These are phyloP conservation scores for Diachrysia chrysitis DNA, from an alignment of 2,888 invertebrate genomes.

Conservation along the genomic window DNA sequence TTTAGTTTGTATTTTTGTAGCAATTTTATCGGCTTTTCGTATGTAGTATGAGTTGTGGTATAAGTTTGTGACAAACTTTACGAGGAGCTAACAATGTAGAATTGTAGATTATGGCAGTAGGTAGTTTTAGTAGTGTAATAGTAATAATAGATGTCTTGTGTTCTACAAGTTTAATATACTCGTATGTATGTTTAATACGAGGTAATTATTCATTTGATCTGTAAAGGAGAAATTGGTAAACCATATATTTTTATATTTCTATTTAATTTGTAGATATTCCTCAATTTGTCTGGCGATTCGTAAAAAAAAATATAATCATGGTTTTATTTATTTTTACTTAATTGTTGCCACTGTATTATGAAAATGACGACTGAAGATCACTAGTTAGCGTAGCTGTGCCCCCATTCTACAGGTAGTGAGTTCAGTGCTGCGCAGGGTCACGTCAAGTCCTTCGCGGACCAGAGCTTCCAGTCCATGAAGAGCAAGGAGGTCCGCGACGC, in stretches of 20 bases:
- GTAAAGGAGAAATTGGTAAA: neutral
- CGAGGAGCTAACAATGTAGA: too few relatives aligned
- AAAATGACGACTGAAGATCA: conserved; percentile 17
- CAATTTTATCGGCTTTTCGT: too few relatives aligned
- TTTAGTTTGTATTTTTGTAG: too few relatives aligned
- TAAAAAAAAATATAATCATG: neutral
- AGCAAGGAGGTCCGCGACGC: conserved; percentile 94
- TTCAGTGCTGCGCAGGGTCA: conserved; percentile 88
- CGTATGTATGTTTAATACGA: too few relatives aligned
- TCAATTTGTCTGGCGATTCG: neutral
- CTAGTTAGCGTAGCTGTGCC: conserved; percentile 72
- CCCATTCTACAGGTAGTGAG: conserved; percentile 82
- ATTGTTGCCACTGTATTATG: neutral
- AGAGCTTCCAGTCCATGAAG: conserved; percentile 93
- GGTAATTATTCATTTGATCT: neutral
- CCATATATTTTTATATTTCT: neutral
- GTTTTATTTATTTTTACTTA: neutral
- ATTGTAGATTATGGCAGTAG: neutral
- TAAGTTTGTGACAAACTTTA: too few relatives aligned
- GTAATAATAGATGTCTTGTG: too few relatives aligned
- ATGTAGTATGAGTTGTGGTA: too few relatives aligned
- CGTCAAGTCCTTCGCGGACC: conserved; percentile 92
- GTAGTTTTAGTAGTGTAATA: neutral
- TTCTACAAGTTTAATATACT: too few relatives aligned
- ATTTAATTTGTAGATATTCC: too few relatives aligned